Evolutionary conservation across 2,113 vertebrate species (phyloP).

Genomic region (Eleginops maclovinus): DNA sequence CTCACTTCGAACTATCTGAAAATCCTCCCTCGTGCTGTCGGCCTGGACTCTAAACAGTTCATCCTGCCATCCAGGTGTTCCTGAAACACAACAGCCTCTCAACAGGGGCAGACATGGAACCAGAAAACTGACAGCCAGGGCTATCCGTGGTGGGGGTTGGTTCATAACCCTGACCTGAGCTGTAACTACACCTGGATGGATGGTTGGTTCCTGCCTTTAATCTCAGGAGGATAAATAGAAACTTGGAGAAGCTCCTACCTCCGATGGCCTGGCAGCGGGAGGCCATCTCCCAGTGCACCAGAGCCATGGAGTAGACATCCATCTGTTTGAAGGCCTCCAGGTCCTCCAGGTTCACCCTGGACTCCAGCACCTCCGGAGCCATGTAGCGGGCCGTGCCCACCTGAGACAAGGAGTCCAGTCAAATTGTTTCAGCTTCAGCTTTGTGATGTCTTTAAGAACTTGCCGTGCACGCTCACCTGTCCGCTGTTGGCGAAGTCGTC

Average conservation of each 20-base stretch:
- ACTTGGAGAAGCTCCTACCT: slow-evolving; percentile 77
- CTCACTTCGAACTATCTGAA: no score
- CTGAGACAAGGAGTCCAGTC: slow-evolving; percentile 63
- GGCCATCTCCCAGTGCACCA: slow-evolving; percentile 93
- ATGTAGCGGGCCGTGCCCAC: slow-evolving; percentile 94
- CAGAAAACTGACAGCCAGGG: no score
- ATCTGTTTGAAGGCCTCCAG: slow-evolving; percentile 94
- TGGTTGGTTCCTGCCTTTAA: neutral
- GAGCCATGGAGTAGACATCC: slow-evolving; percentile 93
- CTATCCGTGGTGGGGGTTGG: no score
- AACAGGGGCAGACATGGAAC: no score
- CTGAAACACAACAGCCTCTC: no score
- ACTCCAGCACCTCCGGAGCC: slow-evolving; percentile 94
- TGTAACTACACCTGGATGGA: neutral
- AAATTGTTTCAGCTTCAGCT: neutral
- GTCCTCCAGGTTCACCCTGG: slow-evolving; percentile 93
- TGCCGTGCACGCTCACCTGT: slow-evolving; percentile 79
- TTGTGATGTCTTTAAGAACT: neutral
- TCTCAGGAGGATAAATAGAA: neutral
- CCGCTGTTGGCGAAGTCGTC: slow-evolving; percentile 93
- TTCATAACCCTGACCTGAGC: neutral
- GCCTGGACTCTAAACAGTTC: no score
- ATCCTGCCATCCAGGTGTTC: no score
- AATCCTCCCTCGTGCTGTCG: no score
- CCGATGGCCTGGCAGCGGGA: slow-evolving; percentile 89